phyloP scores from a whole-genome alignment of 2,797 vertebrate genomes.

The Sebastes miniatus region DNA sequence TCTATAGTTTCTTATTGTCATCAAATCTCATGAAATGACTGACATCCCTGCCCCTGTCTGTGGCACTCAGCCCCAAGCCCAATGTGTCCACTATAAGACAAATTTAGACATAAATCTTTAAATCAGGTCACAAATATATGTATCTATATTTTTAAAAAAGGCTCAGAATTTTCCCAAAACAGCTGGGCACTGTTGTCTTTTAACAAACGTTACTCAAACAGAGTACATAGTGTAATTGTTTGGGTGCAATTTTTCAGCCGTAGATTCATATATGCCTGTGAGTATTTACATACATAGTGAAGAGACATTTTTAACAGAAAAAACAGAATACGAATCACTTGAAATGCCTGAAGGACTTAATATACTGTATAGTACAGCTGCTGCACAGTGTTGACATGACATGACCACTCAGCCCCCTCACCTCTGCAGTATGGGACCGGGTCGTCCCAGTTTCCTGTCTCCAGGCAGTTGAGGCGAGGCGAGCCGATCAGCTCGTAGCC shows the following conservation, averaged over 20 bases:
- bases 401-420: conserved; percentile 48
- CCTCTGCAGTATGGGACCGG: conserved; percentile 88
- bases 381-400: background rate
- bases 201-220: too few species aligned
- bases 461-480: conserved; percentile 81
- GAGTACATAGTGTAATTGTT: too few species aligned
- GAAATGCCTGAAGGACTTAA: background rate
- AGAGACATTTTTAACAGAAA: background rate
- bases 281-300: background rate
- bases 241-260: background rate
- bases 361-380: background rate
- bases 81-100: background rate
- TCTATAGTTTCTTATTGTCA: background rate
- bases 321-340: background rate
- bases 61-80: background rate
- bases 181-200: background rate
- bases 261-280: background rate
- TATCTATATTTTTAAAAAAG: background rate
- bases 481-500: conserved; percentile 87
- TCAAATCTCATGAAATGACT: background rate
- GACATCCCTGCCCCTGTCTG: too few species aligned
- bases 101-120: background rate
- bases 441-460: conserved; percentile 87
- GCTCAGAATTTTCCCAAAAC: background rate
- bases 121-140: background rate